These are phyloP conservation scores for Bovichtus diacanthus DNA, from an alignment of 2,797 vertebrate species.

Conservation along the genomic window DNA sequence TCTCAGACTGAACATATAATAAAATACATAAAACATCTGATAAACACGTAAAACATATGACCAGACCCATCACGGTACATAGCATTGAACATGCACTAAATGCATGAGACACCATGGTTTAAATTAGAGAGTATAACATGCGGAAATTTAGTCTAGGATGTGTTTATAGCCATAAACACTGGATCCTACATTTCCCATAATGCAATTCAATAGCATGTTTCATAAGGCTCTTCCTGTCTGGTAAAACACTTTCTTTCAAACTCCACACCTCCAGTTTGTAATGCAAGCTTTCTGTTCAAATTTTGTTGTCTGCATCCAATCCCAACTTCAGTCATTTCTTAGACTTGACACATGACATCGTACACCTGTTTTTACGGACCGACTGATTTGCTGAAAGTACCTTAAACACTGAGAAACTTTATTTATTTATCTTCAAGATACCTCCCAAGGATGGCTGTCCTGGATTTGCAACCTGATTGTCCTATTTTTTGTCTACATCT, in stretches of 20 bases:
- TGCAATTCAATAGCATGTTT: not conserved
- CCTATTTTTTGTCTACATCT: conserved; percentile 85
- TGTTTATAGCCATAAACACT: not conserved
- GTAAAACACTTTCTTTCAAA: not conserved
- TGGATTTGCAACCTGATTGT: conserved; percentile 89
- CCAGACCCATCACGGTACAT: not conserved
- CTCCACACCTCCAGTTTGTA: not conserved
- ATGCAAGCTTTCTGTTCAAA: not conserved
- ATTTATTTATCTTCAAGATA: conserved; percentile 72
- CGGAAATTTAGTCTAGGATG: not conserved
- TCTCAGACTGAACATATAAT: not conserved
- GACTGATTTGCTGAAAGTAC: not conserved
- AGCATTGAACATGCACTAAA: not conserved
- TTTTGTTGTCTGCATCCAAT: not conserved
- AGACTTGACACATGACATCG: not conserved
- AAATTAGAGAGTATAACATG: too few relatives aligned
- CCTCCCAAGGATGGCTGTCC: conserved; percentile 87
- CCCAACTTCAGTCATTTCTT: not conserved
- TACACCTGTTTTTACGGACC: not conserved
- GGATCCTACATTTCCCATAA: not conserved
- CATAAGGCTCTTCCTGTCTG: not conserved
- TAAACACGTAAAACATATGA: not conserved
- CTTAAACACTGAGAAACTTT: not conserved
- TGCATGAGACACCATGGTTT: too few relatives aligned
- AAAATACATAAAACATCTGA: not conserved